phyloP scores from a whole-genome alignment of 2,888 invertebrate species.

The Hirtodrosophila confusa region DNA sequence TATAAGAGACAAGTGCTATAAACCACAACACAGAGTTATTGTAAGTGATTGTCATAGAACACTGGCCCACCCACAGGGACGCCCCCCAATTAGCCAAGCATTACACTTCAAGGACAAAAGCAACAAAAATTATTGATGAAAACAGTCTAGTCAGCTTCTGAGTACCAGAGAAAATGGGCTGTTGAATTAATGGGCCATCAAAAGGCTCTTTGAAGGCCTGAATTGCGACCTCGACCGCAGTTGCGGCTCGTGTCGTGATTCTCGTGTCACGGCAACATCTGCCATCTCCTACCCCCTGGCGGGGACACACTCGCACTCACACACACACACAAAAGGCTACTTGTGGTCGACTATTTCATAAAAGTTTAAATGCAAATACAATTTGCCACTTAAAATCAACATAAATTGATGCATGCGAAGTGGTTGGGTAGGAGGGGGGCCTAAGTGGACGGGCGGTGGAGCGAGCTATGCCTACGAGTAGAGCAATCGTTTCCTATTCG shows the following conservation, averaged over 20 bases:
- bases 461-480: too few species aligned
- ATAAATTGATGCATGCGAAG: conserved; percentile 58
- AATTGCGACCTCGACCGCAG: conserved; percentile 28
- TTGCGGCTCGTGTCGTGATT: conserved; percentile 35
- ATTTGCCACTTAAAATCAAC: conserved; percentile 78
- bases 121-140: conserved; percentile 32
- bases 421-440: conserved; percentile 3
- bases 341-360: conserved; percentile 65
- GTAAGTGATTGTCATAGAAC: conserved; percentile 15
- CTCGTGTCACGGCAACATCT: conserved; percentile 28
- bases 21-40: conserved; percentile 28
- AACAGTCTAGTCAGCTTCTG: conserved; percentile 10
- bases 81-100: conserved; percentile 36
- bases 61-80: conserved; percentile 1
- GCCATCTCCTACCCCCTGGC: not conserved
- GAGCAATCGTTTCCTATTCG: conserved; percentile 47
- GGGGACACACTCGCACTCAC: not conserved
- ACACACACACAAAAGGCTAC: conserved; percentile 51
- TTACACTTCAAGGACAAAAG: conserved; percentile 12
- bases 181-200: conserved; percentile 42
- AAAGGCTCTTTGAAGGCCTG: conserved; percentile 27
- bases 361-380: conserved; percentile 74
- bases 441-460: conserved; percentile 9
- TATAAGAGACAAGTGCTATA: not conserved
- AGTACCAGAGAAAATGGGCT: conserved; percentile 1